A percentile compares a stretch with the other conserved stretches of the same genome.
Evolutionary conservation across 1,140 invertebrate species (phyloP).

Genomic region (Steinernema khuongi): DNA sequence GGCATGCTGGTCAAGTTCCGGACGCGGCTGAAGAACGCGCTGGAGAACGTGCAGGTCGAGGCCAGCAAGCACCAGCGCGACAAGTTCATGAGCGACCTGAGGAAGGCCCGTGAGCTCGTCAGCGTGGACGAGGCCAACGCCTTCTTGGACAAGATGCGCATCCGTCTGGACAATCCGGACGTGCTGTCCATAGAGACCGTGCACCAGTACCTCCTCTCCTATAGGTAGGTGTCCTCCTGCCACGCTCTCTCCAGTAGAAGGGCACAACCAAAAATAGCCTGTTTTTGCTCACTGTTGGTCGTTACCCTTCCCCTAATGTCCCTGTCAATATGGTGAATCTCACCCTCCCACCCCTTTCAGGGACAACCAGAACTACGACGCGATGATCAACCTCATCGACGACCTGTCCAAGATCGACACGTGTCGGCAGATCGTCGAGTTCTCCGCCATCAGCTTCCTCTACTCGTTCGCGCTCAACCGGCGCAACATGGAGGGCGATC

Average conservation of each 20-base stretch:
- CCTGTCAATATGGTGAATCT: no score
- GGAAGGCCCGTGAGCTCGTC: constrained; percentile 81
- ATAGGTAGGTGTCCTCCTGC: no score
- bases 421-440: constrained; percentile 79
- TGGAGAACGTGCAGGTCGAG: constrained; percentile 82
- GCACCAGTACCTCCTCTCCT: constrained; percentile 41
- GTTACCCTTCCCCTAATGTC: no score
- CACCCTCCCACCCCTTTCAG: constrained; percentile 48
- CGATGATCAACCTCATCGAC: constrained; percentile 93
- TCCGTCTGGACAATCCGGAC: constrained; percentile 88
- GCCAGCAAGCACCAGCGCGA: constrained; percentile 78
- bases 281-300: no score
- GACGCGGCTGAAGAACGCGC: constrained; percentile 42
- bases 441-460: constrained; percentile 80
- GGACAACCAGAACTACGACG: constrained; percentile 78
- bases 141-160: constrained; percentile 80
- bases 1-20: constrained; percentile 41
- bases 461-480: constrained; percentile 96
- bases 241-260: no score
- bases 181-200: constrained; percentile 73
- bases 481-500: constrained; percentile 85
- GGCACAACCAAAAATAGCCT: no score
- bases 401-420: constrained; percentile 87
- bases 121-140: constrained; percentile 78
- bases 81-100: constrained; percentile 87